These are phyloP conservation scores for Notocelia uddmanniana DNA, from an alignment of 2,888 invertebrate genomes.

Conservation along the genomic window DNA sequence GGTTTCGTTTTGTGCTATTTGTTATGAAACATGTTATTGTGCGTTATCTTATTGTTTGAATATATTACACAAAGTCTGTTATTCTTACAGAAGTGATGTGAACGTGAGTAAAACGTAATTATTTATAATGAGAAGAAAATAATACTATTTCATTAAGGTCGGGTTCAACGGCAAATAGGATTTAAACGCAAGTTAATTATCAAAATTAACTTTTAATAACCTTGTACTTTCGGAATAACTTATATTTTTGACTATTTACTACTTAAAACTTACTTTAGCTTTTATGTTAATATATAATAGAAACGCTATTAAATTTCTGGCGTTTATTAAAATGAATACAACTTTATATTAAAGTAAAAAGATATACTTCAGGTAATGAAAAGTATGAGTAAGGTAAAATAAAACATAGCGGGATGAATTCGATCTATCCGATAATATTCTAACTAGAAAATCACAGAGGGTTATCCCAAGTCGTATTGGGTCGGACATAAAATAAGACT, in stretches of 20 bases:
- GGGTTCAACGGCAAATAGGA: not conserved
- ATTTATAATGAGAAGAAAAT: not conserved
- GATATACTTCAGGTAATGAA: too few species aligned
- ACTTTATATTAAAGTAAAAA: too few species aligned
- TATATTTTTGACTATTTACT: not conserved
- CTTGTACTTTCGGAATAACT: not conserved
- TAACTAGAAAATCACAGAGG: constrained; percentile 6
- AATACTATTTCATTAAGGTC: not conserved
- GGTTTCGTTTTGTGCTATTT: constrained; percentile 43
- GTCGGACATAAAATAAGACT: constrained; percentile 82
- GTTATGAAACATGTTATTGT: constrained; percentile 34
- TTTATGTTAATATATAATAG: too few species aligned
- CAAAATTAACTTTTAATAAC: too few species aligned
- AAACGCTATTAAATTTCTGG: too few species aligned
- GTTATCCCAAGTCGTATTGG: constrained; percentile 66
- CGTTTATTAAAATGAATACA: too few species aligned
- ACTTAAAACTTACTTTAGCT: too few species aligned
- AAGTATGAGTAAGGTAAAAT: too few species aligned
- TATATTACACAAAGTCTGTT: not conserved
- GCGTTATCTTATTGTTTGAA: constrained; percentile 20
- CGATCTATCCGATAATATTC: not conserved
- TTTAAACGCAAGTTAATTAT: too few species aligned
- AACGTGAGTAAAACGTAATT: not conserved
- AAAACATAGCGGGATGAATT: not conserved
- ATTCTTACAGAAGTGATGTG: not conserved